Percentiles rank a stretch among this genome's conserved stretches.
phyloP scores from a whole-genome alignment of 1,140 invertebrate genomes.

The Tetragonula clypearis region DNA sequence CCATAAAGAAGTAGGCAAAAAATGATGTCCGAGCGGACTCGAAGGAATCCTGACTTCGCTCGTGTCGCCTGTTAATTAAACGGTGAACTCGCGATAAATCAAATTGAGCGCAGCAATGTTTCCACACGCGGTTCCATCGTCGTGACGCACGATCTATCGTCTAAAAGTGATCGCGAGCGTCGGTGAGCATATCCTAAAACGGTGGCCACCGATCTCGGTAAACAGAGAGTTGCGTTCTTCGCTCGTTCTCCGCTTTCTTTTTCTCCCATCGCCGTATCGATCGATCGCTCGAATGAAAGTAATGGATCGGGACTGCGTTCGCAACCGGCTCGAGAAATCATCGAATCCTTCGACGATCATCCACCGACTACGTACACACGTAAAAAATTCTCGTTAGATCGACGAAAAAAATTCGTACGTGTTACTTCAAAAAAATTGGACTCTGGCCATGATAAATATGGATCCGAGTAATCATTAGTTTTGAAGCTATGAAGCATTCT shows the following conservation, averaged over 20 bases:
- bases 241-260: conserved; percentile 43
- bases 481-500: not conserved
- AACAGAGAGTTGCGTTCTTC: not conserved
- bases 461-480: not conserved
- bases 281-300: conserved; percentile 41
- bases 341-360: not conserved
- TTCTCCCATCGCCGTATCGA: conserved; percentile 40
- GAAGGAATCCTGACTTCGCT: not conserved
- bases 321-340: not conserved
- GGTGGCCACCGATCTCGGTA: conserved; percentile 1
- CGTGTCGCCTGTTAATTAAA: not conserved
- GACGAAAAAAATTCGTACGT: not conserved
- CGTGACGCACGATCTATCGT: not conserved
- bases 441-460: too few relatives aligned
- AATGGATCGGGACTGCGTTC: conserved; percentile 37
- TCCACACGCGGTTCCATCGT: too few relatives aligned
- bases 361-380: too few relatives aligned
- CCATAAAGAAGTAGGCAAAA: conserved; percentile 21
- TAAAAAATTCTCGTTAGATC: not conserved
- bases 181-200: conserved; percentile 22
- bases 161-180: not conserved
- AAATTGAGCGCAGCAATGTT: not conserved
- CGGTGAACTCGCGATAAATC: not conserved
- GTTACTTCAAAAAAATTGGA: not conserved
- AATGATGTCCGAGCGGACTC: not conserved